These are phyloP conservation scores for Agriotes lineatus DNA, from an alignment of 2,888 invertebrate species.

Conservation along the genomic window DNA sequence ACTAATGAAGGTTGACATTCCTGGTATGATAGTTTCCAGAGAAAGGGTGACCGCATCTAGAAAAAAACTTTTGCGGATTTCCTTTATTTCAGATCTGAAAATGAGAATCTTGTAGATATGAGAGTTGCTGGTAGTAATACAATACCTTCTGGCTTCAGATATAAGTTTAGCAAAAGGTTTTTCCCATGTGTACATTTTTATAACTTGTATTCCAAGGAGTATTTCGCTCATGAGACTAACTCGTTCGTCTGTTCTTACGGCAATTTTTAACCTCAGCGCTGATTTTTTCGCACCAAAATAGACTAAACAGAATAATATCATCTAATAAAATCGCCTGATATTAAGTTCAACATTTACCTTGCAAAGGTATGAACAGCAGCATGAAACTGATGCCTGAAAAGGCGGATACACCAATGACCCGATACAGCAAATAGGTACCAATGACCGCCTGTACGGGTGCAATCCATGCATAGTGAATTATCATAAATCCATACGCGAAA, in stretches of 20 bases:
- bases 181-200: conserved; percentile 98
- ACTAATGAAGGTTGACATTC: conserved; percentile 88
- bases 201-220: conserved; percentile 88
- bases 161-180: conserved; percentile 86
- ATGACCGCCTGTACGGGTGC: conserved; percentile 83
- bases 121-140: too few relatives aligned
- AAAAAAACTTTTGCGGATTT: conserved; percentile 80
- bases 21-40: conserved; percentile 89
- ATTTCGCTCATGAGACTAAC: conserved; percentile 92
- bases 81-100: conserved; percentile 76
- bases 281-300: conserved; percentile 80
- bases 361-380: conserved; percentile 65
- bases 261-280: conserved; percentile 79
- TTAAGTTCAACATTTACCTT: conserved; percentile 63
- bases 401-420: conserved; percentile 68
- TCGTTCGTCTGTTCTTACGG: conserved; percentile 85
- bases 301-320: too few relatives aligned
- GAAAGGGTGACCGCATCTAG: conserved; percentile 83
- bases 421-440: conserved; percentile 78
- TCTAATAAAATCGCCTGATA: too few relatives aligned
- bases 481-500: conserved; percentile 84
- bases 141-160: conserved; percentile 71
- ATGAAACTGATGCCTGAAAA: conserved; percentile 70
- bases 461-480: conserved; percentile 84
- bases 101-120: neutral